Conservation (phyloP, 2,888 invertebrate species). For the Ashinkailepas kermadecensis region DNA sequence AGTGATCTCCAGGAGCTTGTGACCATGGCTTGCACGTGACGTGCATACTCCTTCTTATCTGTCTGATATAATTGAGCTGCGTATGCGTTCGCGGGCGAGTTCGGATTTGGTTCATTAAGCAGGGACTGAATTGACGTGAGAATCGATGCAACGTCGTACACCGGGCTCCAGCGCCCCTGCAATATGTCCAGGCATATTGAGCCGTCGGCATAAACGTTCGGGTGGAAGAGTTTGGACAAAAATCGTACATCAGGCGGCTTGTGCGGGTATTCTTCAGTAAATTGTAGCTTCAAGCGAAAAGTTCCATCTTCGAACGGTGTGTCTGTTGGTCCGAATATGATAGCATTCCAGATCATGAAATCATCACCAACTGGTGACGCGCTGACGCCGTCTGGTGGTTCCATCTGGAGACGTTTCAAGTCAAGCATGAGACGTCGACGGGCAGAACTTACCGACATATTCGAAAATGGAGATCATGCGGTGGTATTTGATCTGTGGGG, state of each 20-base stretch:
- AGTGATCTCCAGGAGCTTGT: conserved; percentile 6
- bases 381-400: conserved; percentile 28
- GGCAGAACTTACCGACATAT: conserved; percentile 11
- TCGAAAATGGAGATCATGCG: neutral
- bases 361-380: conserved; percentile 28
- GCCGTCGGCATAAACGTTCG: conserved; percentile 33
- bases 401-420: conserved; percentile 1
- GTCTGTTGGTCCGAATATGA: conserved; percentile 32
- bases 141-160: conserved; percentile 30
- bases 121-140: conserved; percentile 33
- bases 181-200: conserved; percentile 33
- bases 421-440: conserved; percentile 9
- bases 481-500: neutral
- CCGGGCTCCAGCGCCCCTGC: conserved; percentile 31
- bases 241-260: conserved; percentile 31
- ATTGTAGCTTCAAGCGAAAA: conserved; percentile 30
- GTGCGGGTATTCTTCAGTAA: conserved; percentile 31
- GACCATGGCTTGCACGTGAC: conserved; percentile 27
- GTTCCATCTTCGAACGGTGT: conserved; percentile 33
- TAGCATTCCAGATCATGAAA: conserved; percentile 31
- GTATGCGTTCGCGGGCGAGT: conserved; percentile 33
- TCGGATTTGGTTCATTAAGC: conserved; percentile 33
- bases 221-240: conserved; percentile 33
- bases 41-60: conserved; percentile 28
- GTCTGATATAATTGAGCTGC: conserved; percentile 29